A percentile compares a stretch with the other conserved stretches of the same genome.
These are phyloP conservation scores for Antechinus stuartii DNA, from an alignment of 2,113 vertebrate genomes.

Conservation along the genomic window DNA sequence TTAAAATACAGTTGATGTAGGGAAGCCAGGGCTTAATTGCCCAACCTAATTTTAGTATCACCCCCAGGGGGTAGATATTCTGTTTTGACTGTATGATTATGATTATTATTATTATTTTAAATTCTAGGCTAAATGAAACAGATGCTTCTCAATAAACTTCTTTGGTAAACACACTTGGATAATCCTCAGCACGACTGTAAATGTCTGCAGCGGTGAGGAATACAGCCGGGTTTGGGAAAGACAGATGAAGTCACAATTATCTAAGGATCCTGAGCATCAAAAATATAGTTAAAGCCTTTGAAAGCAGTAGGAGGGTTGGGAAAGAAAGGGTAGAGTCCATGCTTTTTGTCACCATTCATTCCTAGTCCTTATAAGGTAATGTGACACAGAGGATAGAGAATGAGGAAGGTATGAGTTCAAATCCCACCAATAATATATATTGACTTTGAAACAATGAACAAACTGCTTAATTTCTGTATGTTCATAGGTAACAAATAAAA, in stretches of 20 bases:
- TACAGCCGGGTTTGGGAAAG: slow-evolving; percentile 62
- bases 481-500: background rate
- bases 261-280: slow-evolving; percentile 63
- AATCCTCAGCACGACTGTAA: slow-evolving; percentile 56
- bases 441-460: background rate
- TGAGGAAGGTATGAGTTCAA: background rate
- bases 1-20: slow-evolving; percentile 72
- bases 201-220: slow-evolving; percentile 50
- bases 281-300: slow-evolving; percentile 61
- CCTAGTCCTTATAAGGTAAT: background rate
- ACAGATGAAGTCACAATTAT: slow-evolving; percentile 77
- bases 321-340: background rate
- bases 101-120: slow-evolving; percentile 25
- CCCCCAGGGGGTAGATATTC: slow-evolving; percentile 59
- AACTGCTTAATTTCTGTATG: background rate
- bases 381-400: background rate
- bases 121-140: slow-evolving; percentile 65
- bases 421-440: background rate
- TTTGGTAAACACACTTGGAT: slow-evolving; percentile 71
- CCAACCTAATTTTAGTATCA: slow-evolving; percentile 59
- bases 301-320: background rate
- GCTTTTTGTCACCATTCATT: background rate
- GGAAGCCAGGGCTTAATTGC: slow-evolving; percentile 62
- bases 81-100: slow-evolving; percentile 23
- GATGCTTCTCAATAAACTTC: slow-evolving; percentile 52